Percentiles rank a stretch among this genome's conserved stretches.
phyloP scores from a whole-genome alignment of 1,140 invertebrate genomes.

The Drosophila kepulauana region DNA sequence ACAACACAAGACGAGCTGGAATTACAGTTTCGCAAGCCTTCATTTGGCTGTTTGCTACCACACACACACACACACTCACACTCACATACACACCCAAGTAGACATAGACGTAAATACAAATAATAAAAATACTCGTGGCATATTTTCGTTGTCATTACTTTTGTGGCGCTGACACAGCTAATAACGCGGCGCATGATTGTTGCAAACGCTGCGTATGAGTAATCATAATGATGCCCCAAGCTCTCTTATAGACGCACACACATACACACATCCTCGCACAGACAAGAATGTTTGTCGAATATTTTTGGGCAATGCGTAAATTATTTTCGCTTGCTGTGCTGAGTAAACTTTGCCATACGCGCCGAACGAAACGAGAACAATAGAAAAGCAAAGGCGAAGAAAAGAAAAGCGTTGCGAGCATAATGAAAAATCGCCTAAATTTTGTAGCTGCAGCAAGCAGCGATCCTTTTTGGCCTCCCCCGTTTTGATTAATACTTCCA shows the following conservation, averaged over 20 bases:
- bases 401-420: slow-evolving; percentile 39
- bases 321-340: slow-evolving; percentile 54
- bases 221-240: slow-evolving; percentile 74
- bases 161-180: slow-evolving; percentile 79
- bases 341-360: slow-evolving; percentile 51
- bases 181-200: slow-evolving; percentile 79
- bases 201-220: slow-evolving; percentile 82
- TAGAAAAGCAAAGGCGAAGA: not conserved
- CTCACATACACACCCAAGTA: not conserved
- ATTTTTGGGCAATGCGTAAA: slow-evolving; percentile 72
- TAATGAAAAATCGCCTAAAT: slow-evolving; percentile 79
- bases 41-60: slow-evolving; percentile 32
- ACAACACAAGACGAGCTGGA: slow-evolving; percentile 39
- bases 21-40: slow-evolving; percentile 31
- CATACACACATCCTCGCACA: slow-evolving; percentile 4
- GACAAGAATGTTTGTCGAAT: slow-evolving; percentile 50
- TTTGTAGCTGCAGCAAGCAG: slow-evolving; percentile 55
- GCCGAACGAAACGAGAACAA: not conserved
- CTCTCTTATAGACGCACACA: slow-evolving; percentile 7
- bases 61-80: not conserved
- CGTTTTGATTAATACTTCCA: slow-evolving; percentile 76
- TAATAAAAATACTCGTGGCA: slow-evolving; percentile 77
- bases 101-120: slow-evolving; percentile 10
- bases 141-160: slow-evolving; percentile 82
- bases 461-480: slow-evolving; percentile 34